Evolutionary conservation across 2,797 vertebrate genomes (phyloP), one percentile per base, ranked within the genome.

Genomic region (Australoheros facetus): DNA sequence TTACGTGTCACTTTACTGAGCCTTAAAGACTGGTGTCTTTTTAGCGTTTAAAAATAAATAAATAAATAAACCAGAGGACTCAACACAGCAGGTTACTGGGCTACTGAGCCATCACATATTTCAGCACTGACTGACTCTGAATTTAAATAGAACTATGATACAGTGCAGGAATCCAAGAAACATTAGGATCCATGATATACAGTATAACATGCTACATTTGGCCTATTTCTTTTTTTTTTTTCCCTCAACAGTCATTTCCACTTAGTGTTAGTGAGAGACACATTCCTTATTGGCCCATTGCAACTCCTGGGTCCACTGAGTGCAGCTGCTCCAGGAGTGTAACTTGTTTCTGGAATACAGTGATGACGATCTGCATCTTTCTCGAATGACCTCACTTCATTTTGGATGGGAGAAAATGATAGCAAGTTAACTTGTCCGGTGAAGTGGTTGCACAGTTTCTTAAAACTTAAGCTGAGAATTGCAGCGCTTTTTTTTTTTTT

Each of bases 281-380:
- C 74, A 57, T 55, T 64, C 11, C 8, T 57, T 71, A 85, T 90
- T 85, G 73, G 59, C 17, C 17, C 57, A 39, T 14, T 54, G 26
- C 42, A 77, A 69, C 73, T 81, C 78, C 77, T 39, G 39, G 69
- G 55, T 78, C 55, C 13, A 59, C 32, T 54, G 56, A 7, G 56
- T 59, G 59, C 71, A 87, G 81, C 82, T 85, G 88, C 79, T 89
- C 30, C 73, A 37, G 16, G 79, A 80, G 78, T 69, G 87, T 56
- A 79, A 71, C 76, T 75, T 26, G 56, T 81, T 79, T 73, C 56
- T 76, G 70, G 32, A 85, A 77, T 17, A 48, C 5, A 30, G 75
- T 69, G 28, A 85, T 78, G 14, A 32, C 5, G 42, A 80, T 60
- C 28, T 71, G 51, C 14, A 32, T 54, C 30, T 26, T 53, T 75